Conservation (phyloP, 2,888 invertebrate species). For the Drosophila mulleri region DNA sequence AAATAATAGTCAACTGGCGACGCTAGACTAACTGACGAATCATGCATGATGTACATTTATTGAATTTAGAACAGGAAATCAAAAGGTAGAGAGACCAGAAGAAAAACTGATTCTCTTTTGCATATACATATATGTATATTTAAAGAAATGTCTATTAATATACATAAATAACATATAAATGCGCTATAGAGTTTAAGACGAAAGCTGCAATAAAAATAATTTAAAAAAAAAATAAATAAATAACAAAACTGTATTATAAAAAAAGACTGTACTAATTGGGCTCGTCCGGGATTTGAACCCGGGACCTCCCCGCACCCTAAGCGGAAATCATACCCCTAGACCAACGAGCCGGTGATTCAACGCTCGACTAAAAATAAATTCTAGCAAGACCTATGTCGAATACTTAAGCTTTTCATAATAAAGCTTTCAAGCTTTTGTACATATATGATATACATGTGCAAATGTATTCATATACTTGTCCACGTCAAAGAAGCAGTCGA, state of each 20-base stretch:
- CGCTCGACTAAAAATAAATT: neutral
- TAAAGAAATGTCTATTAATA: too few species aligned
- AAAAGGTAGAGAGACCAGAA: neutral
- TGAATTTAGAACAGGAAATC: neutral
- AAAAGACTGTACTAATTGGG: slow-evolving; percentile 65
- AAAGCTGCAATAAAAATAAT: too few species aligned
- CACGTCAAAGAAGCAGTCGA: too few species aligned
- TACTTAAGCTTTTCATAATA: slow-evolving; percentile 3
- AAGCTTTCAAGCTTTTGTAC: slow-evolving; percentile 28
- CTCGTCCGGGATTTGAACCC: slow-evolving; percentile 86
- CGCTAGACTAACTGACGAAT: neutral
- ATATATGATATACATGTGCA: neutral
- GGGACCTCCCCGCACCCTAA: slow-evolving; percentile 86
- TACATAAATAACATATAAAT: too few species aligned
- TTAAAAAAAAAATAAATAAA: too few species aligned
- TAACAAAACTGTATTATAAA: too few species aligned
- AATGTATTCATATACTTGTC: too few species aligned
- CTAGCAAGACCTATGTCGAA: slow-evolving; percentile 3
- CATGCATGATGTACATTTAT: too few species aligned
- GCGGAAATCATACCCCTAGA: slow-evolving; percentile 86
- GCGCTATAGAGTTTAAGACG: too few species aligned
- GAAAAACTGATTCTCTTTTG: too few species aligned
- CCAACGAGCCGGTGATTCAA: slow-evolving; percentile 78
- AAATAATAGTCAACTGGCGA: neutral
- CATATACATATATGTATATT: too few species aligned